Percentiles rank a stretch among this genome's conserved stretches.
These are phyloP conservation scores for Leucania comma DNA, from an alignment of 2,888 invertebrate genomes.

Conservation along the genomic window DNA sequence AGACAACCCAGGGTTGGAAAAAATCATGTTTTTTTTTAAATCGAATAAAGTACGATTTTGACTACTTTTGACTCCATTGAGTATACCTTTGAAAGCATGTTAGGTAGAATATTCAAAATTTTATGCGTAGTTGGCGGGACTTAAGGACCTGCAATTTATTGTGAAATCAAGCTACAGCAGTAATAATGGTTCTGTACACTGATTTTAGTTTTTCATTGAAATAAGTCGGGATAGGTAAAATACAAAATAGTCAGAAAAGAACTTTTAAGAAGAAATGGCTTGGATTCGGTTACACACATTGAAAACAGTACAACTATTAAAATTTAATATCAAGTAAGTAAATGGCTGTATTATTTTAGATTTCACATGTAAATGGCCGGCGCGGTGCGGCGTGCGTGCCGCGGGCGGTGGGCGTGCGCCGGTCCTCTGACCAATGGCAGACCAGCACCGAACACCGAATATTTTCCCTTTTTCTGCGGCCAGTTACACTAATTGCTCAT, in stretches of 20 bases:
- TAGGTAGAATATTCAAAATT: too few relatives aligned
- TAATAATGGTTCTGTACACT: too few relatives aligned
- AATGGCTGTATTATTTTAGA: slow-evolving; percentile 76
- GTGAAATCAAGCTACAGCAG: too few relatives aligned
- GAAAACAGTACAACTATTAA: slow-evolving; percentile 52
- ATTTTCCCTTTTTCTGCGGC: slow-evolving; percentile 77
- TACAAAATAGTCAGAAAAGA: background rate
- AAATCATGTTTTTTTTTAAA: too few relatives aligned
- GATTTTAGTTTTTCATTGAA: background rate
- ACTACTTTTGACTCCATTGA: too few relatives aligned
- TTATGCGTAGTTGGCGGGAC: too few relatives aligned
- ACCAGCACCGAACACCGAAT: slow-evolving; percentile 71
- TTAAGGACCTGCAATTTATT: too few relatives aligned
- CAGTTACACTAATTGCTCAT: slow-evolving; percentile 80
- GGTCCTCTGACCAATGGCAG: slow-evolving; percentile 77
- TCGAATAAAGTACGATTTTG: too few relatives aligned
- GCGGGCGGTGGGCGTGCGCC: slow-evolving; percentile 85
- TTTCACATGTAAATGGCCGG: slow-evolving; percentile 80
- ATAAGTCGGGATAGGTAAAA: background rate
- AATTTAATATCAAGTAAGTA: slow-evolving; percentile 55
- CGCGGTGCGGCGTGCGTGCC: slow-evolving; percentile 78
- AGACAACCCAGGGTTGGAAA: too few relatives aligned
- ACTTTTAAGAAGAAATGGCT: background rate
- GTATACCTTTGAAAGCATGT: too few relatives aligned
- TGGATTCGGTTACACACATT: slow-evolving; percentile 52